These are phyloP conservation scores for Malaclemys terrapin DNA, from an alignment of 2,113 vertebrate genomes.

Conservation along the genomic window DNA sequence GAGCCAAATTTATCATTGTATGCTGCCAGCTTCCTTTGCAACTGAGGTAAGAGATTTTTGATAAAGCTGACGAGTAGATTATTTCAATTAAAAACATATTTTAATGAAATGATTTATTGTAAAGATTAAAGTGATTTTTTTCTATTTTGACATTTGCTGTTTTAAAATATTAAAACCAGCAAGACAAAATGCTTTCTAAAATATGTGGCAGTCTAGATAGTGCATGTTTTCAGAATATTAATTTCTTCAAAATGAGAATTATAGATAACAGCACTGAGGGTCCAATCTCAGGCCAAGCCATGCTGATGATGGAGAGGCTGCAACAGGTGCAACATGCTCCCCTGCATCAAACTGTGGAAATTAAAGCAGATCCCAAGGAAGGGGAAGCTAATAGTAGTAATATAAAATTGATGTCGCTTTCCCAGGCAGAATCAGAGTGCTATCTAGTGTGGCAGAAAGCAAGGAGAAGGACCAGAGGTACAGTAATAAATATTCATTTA, in stretches of 20 bases:
- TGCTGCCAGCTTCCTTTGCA: background rate
- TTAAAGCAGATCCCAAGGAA: background rate
- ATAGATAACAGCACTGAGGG: slow-evolving; percentile 29
- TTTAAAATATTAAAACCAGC: background rate
- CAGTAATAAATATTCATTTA: background rate
- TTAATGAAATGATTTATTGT: background rate
- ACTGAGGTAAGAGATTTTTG: background rate
- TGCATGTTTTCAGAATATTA: slow-evolving; percentile 18
- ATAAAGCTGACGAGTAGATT: background rate
- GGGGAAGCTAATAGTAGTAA: background rate
- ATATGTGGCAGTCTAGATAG: background rate
- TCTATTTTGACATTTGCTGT: background rate
- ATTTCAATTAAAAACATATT: too few relatives aligned
- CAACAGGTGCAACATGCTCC: slow-evolving; percentile 28
- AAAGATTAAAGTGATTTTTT: rapidly evolving
- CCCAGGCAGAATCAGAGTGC: background rate
- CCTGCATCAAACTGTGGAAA: background rate
- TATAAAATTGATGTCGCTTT: rapidly evolving
- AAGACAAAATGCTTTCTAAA: background rate
- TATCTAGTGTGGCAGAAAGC: background rate
- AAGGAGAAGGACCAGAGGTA: background rate
- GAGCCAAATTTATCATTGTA: background rate
- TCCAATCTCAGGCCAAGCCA: slow-evolving; percentile 26
- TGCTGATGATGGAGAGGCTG: background rate
- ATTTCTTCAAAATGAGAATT: slow-evolving; percentile 32